Conservation (phyloP, 1,140 invertebrate species). For the Macrocentrus cingulum region DNA sequence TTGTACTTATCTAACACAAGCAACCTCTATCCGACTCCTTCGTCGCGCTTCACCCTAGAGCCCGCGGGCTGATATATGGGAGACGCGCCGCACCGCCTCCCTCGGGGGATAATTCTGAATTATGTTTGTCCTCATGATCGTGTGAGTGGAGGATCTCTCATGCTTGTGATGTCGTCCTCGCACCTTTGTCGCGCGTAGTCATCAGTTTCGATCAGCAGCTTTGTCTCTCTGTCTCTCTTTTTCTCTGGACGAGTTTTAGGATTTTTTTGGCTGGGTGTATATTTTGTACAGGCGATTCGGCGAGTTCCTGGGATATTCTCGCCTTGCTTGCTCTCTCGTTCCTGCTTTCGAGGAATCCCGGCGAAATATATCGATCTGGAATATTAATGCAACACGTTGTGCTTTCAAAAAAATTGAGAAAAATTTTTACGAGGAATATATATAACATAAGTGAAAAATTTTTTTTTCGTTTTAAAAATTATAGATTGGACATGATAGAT, state of each 20-base stretch:
- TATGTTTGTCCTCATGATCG: conserved; percentile 48
- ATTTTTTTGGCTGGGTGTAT: too few species aligned
- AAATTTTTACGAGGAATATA: too few species aligned
- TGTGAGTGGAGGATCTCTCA: too few species aligned
- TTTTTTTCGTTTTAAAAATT: too few species aligned
- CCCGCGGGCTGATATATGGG: conserved; percentile 51
- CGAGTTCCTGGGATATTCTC: conserved; percentile 10
- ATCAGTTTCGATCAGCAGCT: neutral
- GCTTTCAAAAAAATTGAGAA: neutral
- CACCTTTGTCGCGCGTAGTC: conserved; percentile 24
- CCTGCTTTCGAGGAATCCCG: neutral
- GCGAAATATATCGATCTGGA: conserved; percentile 17
- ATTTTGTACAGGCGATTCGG: too few species aligned
- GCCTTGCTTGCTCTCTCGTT: conserved; percentile 7
- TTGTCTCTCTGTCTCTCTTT: conserved; percentile 3
- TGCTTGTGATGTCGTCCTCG: too few species aligned
- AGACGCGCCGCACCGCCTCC: conserved; percentile 42
- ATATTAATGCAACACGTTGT: conserved; percentile 11
- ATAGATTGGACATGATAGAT: too few species aligned
- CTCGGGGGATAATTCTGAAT: conserved; percentile 53
- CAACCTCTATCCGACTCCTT: conserved; percentile 13
- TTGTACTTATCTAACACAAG: too few species aligned
- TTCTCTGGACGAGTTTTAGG: neutral
- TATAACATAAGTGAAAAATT: too few species aligned
- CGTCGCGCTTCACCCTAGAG: conserved; percentile 37